Conservation (phyloP, 2,797 vertebrate genomes). For the Iguana delicatissima region DNA sequence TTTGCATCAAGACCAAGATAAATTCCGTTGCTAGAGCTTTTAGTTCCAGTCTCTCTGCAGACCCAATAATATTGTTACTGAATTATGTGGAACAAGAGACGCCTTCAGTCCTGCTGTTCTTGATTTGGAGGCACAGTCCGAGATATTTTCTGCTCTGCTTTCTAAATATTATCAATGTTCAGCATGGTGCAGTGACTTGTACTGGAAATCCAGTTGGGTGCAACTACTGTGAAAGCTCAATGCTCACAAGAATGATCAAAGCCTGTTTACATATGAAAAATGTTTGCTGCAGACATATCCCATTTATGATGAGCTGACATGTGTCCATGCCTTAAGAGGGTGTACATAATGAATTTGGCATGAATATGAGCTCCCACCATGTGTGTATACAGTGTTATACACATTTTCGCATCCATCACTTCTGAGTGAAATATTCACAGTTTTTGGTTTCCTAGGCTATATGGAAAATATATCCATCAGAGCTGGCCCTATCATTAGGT, state of each 20-base stretch:
- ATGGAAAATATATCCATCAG: not conserved
- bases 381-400: not conserved
- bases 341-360: not conserved
- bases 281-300: not conserved
- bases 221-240: conserved; percentile 1
- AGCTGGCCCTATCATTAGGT: not conserved
- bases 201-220: conserved; percentile 10
- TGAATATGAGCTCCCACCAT: not conserved
- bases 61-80: not conserved
- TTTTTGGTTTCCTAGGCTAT: not conserved
- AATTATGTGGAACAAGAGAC: conserved; percentile 24
- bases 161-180: conserved; percentile 1
- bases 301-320: not conserved
- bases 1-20: not conserved
- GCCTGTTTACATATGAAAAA: not conserved
- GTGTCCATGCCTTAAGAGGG: not conserved
- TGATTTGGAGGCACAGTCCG: not conserved
- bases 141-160: conserved; percentile 23
- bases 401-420: not conserved
- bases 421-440: not conserved
- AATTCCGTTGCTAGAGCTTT: not conserved
- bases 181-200: conserved; percentile 2
- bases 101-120: conserved; percentile 13
- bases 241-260: not conserved
- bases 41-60: not conserved